These are phyloP conservation scores for Gorilla gorilla DNA, from an alignment of 2,113 vertebrate genomes.

Conservation along the genomic window DNA sequence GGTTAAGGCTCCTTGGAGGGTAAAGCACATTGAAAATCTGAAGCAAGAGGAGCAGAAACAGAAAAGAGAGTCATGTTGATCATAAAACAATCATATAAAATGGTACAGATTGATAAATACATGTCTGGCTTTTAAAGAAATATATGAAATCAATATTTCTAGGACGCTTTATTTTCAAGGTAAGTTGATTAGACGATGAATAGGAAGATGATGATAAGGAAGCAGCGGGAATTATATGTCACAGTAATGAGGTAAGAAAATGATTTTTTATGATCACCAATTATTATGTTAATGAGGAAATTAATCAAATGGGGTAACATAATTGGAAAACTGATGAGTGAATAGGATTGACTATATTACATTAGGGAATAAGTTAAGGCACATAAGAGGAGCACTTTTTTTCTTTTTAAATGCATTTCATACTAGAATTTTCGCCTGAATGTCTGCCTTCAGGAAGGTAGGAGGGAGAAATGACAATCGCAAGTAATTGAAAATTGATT, in stretches of 20 bases:
- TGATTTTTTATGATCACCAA: constrained; percentile 82
- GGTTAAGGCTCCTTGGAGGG: fast-evolving
- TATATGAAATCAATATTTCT: constrained; percentile 14
- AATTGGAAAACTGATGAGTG: constrained; percentile 83
- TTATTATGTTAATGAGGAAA: constrained; percentile 86
- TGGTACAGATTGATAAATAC: background rate
- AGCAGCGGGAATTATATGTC: constrained; percentile 66
- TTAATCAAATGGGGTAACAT: constrained; percentile 82
- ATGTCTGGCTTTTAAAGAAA: background rate
- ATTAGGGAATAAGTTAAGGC: constrained; percentile 72
- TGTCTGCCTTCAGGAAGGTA: constrained; percentile 35
- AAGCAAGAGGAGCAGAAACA: background rate
- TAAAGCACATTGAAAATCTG: background rate
- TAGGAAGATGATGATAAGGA: constrained; percentile 64
- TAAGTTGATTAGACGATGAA: constrained; percentile 58
- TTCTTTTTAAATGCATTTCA: background rate
- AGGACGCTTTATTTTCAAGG: constrained; percentile 55
- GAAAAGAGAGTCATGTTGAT: background rate
- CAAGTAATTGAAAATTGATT: background rate
- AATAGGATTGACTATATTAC: constrained; percentile 82
- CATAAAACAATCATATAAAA: background rate
- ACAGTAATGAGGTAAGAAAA: constrained; percentile 80
- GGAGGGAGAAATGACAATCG: constrained; percentile 24
- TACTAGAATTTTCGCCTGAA: constrained; percentile 58
- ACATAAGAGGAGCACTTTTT: constrained; percentile 70